Conservation (phyloP, 2,113 vertebrate species). For the Leuciscus idus region DNA sequence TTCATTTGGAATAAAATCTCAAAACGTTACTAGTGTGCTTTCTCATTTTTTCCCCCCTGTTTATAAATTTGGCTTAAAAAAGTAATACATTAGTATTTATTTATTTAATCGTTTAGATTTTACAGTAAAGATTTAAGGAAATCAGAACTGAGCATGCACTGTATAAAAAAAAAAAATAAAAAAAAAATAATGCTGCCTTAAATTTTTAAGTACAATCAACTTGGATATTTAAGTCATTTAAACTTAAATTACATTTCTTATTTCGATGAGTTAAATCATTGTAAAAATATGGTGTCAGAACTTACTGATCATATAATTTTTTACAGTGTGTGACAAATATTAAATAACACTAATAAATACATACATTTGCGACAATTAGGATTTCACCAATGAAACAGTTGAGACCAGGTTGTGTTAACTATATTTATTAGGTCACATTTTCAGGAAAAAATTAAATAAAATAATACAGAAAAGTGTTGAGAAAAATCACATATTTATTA, state of each 20-base stretch:
- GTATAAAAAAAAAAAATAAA: too few species aligned
- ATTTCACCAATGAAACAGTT: background rate
- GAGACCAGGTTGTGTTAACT: background rate
- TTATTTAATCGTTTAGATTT: too few species aligned
- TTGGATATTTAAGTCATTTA: too few species aligned
- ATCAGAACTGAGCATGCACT: background rate
- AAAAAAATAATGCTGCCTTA: too few species aligned
- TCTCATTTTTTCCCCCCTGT: background rate
- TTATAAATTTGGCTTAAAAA: background rate
- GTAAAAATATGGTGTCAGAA: too few species aligned
- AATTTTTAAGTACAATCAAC: too few species aligned
- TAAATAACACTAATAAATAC: background rate
- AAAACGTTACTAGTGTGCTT: conserved; percentile 58
- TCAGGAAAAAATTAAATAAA: background rate
- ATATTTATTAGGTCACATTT: conserved; percentile 68
- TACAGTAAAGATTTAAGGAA: background rate
- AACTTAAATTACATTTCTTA: too few species aligned
- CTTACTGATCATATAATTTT: too few species aligned
- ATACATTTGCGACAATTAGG: background rate
- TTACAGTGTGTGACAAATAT: background rate
- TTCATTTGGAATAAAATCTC: conserved; percentile 92
- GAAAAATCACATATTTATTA: background rate
- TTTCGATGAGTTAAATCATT: too few species aligned
- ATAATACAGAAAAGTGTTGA: background rate
- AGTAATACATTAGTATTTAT: background rate